These are phyloP conservation scores for Botia almorhae DNA, from an alignment of 2,797 vertebrate species.

Conservation along the genomic window DNA sequence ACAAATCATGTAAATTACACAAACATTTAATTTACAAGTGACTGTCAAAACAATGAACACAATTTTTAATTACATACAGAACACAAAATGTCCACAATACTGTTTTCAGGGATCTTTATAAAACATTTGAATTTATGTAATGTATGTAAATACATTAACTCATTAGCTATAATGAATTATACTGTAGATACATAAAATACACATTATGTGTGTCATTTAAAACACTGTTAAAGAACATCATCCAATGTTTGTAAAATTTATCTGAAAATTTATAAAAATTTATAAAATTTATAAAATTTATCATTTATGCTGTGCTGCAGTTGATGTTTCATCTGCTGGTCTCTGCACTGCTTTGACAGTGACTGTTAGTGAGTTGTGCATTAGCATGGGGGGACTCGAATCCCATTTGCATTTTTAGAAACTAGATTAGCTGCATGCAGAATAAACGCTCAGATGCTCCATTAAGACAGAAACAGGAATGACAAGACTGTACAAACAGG, in stretches of 20 bases:
- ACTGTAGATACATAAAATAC: no score
- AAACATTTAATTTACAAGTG: neutral
- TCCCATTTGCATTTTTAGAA: slow-evolving; percentile 56
- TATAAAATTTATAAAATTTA: no score
- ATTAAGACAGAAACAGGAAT: slow-evolving; percentile 56
- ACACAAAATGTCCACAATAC: no score
- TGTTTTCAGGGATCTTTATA: no score
- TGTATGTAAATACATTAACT: no score
- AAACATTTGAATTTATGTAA: no score
- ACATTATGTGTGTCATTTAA: no score
- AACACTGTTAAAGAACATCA: neutral
- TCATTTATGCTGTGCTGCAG: neutral
- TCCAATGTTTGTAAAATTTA: neutral
- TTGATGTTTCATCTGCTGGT: neutral
- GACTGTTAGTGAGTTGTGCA: slow-evolving; percentile 14
- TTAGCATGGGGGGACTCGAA: slow-evolving; percentile 34
- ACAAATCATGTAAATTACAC: neutral
- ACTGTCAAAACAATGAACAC: slow-evolving; percentile 1
- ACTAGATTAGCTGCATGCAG: slow-evolving; percentile 54
- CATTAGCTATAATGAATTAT: no score
- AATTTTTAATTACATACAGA: neutral
- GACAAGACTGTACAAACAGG: slow-evolving; percentile 46
- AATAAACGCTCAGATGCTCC: slow-evolving; percentile 41
- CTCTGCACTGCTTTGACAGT: slow-evolving; percentile 5
- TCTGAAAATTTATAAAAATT: no score